phyloP scores from a whole-genome alignment of 1,140 invertebrate species.

The Drosophila ficusphila region DNA sequence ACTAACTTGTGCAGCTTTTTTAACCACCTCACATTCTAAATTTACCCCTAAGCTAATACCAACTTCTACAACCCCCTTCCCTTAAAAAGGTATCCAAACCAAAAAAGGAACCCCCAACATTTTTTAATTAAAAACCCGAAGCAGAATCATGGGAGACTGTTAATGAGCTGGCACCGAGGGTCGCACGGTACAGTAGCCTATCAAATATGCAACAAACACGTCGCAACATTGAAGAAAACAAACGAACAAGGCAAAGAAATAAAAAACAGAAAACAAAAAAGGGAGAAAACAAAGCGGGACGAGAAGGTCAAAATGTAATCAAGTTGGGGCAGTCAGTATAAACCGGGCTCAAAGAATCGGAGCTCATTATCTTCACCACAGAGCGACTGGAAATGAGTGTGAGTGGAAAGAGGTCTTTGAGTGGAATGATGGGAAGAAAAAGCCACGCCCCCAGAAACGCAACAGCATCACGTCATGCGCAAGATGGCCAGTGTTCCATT shows the following conservation, averaged over 20 bases:
- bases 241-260: constrained; percentile 14
- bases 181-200: constrained; percentile 61
- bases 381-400: constrained; percentile 26
- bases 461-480: constrained; percentile 49
- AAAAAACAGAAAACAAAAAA: constrained; percentile 23
- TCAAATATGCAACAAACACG: constrained; percentile 77
- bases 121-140: constrained; percentile 68
- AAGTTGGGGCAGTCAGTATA: constrained; percentile 45
- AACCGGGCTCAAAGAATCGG: constrained; percentile 9
- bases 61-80: neutral
- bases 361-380: constrained; percentile 62
- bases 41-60: neutral
- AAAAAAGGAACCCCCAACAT: constrained; percentile 1
- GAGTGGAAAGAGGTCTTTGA: constrained; percentile 14
- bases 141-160: constrained; percentile 53
- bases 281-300: constrained; percentile 24
- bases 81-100: neutral
- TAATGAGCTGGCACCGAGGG: constrained; percentile 64
- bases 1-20: too few species aligned
- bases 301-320: constrained; percentile 77
- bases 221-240: constrained; percentile 39
- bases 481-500: constrained; percentile 68
- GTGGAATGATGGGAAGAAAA: constrained; percentile 1
- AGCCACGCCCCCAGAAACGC: constrained; percentile 46
- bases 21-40: neutral